Evolutionary conservation across 2,888 invertebrate species (phyloP).

Genomic region (Chydorus sphaericus): DNA sequence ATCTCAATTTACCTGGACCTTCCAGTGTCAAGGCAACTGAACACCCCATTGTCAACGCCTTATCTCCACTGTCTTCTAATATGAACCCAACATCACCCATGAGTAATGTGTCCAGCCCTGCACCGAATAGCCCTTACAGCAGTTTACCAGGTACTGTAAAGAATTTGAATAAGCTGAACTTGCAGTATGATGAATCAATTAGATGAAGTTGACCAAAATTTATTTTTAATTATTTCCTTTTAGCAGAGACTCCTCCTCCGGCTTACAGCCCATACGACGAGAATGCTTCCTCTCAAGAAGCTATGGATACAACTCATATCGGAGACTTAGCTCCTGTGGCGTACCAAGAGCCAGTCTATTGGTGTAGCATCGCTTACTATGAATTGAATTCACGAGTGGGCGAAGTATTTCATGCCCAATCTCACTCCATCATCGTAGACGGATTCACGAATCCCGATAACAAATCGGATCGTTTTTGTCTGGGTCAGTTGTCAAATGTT

Average conservation of each 20-base stretch:
- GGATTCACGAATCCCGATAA: conserved; percentile 98
- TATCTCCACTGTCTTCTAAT: conserved; percentile 23
- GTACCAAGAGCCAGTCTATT: conserved; percentile 67
- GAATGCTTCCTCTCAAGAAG: conserved; percentile 35
- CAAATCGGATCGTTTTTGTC: conserved; percentile 88
- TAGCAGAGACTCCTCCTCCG: conserved; percentile 80
- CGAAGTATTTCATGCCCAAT: conserved; percentile 86
- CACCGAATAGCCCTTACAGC: conserved; percentile 52
- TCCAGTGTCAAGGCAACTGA: conserved; percentile 1
- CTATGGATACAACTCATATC: conserved; percentile 39
- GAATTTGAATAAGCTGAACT: background rate
- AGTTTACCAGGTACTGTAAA: conserved; percentile 43
- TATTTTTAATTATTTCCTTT: background rate
- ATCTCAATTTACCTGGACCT: conserved; percentile 1
- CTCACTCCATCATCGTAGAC: conserved; percentile 86
- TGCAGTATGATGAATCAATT: too few relatives aligned
- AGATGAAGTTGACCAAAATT: background rate
- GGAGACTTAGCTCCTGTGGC: conserved; percentile 71
- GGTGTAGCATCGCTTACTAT: conserved; percentile 98
- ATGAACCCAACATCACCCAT: conserved; percentile 36
- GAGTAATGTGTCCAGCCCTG: conserved; percentile 45
- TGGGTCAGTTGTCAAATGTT: conserved; percentile 94
- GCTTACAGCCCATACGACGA: conserved; percentile 83
- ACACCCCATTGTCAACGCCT: background rate
- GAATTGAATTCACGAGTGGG: conserved; percentile 96